Base-by-base conservation (phyloP, 1,140 invertebrate species). In the Heliconius melpomene region DNA sequence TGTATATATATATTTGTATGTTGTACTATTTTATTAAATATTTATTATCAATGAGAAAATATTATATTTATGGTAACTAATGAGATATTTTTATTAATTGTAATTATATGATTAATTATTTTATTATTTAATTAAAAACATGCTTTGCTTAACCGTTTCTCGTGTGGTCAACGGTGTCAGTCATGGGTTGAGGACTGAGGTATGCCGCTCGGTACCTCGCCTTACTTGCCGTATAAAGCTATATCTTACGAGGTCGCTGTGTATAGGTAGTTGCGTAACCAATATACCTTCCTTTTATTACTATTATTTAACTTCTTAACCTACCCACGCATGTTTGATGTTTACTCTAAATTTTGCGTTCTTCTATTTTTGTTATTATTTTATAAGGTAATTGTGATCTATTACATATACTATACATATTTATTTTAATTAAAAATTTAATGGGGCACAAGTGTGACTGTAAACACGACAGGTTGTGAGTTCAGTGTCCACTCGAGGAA, bases 161-260 rank as follows among this genome's bases (percentile, higher is more conserved):
- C 23, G 60, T 66, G 11, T 29, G 60, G 32, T 40, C 71, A 72
- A 72, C 36, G 71, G 36, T 23, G 36, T 72, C 74, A 75, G 7
- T 54, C 36, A 75, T 29, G 52, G 50, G 46, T 54, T 54, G 74
- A 87, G 52, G 50, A 23, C 7, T 54, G 74, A 87, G 82, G 85
- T 76, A 82, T 84, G 83, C 86, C 88, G 87, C 81, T 88, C 85
- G 11, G 20, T 40, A 86, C 84, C 86, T 90, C 85, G 90, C 90
- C 90, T 93, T 89, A 89, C 78, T 78, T 84, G 74, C 92, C 92
- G 85, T 91, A 89, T 91, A 91, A 86, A 91, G 90, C 78, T 81
- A 89, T 92, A 89, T 89, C 85, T 83, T 85, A 84, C 91, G 90
- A 92, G 92, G 91, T 87, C 91, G 83, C 81, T 75, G 80, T 75